These are phyloP conservation scores for Lithophane socia DNA, from an alignment of 2,888 invertebrate species.

Conservation along the genomic window DNA sequence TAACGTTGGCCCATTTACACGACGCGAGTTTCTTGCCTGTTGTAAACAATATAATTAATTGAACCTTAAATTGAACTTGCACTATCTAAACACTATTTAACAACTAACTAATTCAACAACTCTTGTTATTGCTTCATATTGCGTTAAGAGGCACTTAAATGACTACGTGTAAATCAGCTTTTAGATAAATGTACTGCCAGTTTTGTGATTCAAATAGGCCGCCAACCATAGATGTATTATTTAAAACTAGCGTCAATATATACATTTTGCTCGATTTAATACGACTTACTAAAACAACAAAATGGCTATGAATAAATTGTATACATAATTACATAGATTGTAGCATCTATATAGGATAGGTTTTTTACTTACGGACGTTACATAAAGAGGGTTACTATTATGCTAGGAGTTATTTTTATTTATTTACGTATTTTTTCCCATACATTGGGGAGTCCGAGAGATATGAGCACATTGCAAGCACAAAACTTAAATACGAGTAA, in stretches of 20 bases:
- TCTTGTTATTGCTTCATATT: constrained; percentile 1
- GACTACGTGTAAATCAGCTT: neutral
- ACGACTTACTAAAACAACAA: constrained; percentile 32
- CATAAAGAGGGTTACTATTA: constrained; percentile 45
- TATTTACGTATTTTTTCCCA: constrained; percentile 19
- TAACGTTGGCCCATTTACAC: neutral
- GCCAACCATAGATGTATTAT: neutral
- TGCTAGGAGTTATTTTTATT: constrained; percentile 10
- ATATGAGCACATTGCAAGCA: constrained; percentile 60
- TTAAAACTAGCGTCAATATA: no score
- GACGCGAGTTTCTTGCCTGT: neutral
- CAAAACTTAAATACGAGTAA: constrained; percentile 39
- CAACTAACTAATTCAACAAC: neutral
- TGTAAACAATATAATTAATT: neutral
- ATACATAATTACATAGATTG: constrained; percentile 43
- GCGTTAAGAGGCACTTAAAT: neutral
- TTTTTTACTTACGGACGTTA: constrained; percentile 60
- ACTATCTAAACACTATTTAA: neutral
- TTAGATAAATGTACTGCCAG: neutral
- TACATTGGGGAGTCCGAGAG: constrained; percentile 7
- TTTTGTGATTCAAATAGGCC: neutral
- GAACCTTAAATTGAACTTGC: neutral
- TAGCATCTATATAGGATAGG: constrained; percentile 51
- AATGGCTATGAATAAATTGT: constrained; percentile 61
- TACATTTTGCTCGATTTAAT: constrained; percentile 29